phyloP scores from a whole-genome alignment of 2,888 invertebrate genomes.

The Leptopilina syphax region DNA sequence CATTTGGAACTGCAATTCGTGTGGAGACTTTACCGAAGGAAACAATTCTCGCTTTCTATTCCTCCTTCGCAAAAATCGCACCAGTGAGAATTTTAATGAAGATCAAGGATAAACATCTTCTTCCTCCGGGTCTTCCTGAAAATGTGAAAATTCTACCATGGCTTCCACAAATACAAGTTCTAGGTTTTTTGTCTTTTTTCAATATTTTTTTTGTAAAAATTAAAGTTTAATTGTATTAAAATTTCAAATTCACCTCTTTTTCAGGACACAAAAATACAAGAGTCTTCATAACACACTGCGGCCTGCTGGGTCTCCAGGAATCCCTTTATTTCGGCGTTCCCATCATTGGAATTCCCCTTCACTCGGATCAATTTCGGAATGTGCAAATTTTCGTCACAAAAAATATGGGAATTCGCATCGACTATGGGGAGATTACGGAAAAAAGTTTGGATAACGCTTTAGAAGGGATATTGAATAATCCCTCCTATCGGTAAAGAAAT shows the following conservation, averaged over 20 bases:
- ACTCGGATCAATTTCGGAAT: constrained; percentile 60
- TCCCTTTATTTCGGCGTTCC: constrained; percentile 60
- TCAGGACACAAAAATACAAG: constrained; percentile 61
- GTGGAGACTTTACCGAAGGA: constrained; percentile 60
- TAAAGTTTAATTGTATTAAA: background rate
- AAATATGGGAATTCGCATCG: constrained; percentile 60
- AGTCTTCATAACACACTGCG: constrained; percentile 68
- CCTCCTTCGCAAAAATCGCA: constrained; percentile 59
- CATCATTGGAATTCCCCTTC: constrained; percentile 61
- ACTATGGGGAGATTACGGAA: constrained; percentile 57
- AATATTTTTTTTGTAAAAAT: too few species aligned
- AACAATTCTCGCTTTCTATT: constrained; percentile 56
- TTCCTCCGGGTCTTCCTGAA: constrained; percentile 60
- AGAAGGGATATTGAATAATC: constrained; percentile 59
- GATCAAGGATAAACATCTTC: constrained; percentile 46
- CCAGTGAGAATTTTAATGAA: constrained; percentile 63
- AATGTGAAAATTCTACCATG: constrained; percentile 61
- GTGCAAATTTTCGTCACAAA: constrained; percentile 61
- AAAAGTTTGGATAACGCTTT: constrained; percentile 58
- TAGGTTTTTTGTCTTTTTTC: constrained; percentile 53
- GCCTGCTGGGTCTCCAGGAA: constrained; percentile 62
- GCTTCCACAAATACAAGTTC: constrained; percentile 63
- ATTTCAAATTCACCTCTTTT: background rate
- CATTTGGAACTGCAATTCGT: constrained; percentile 63
- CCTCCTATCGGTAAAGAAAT: constrained; percentile 55